phyloP scores from a whole-genome alignment of 1,140 invertebrate species.

The Argopecten irradians region DNA sequence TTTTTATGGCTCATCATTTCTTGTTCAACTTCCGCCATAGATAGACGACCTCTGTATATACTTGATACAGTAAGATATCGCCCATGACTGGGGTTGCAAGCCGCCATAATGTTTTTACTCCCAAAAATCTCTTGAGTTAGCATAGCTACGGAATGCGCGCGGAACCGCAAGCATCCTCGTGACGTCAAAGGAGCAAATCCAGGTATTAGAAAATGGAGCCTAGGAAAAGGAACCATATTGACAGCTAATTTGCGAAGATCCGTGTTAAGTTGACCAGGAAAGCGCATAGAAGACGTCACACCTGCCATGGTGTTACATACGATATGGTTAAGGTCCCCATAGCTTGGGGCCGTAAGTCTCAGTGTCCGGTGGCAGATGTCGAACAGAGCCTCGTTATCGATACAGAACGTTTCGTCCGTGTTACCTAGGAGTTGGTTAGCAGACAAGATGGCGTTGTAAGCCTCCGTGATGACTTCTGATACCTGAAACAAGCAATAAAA shows the following conservation, averaged over 20 bases:
- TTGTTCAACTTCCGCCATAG: slow-evolving; percentile 92
- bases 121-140: slow-evolving; percentile 83
- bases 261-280: neutral
- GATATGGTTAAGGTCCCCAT: neutral
- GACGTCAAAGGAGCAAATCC: slow-evolving; percentile 84
- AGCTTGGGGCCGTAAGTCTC: neutral
- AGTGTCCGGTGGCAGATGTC: neutral
- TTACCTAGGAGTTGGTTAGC: neutral
- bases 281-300: slow-evolving; percentile 1
- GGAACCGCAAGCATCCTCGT: slow-evolving; percentile 76
- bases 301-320: neutral
- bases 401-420: neutral
- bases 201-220: slow-evolving; percentile 88
- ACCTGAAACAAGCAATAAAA: neutral
- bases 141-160: slow-evolving; percentile 78
- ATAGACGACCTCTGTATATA: slow-evolving; percentile 94
- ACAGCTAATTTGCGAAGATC: slow-evolving; percentile 89
- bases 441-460: slow-evolving; percentile 8
- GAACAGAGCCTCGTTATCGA: neutral
- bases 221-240: slow-evolving; percentile 84
- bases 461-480: neutral
- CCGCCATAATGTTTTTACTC: slow-evolving; percentile 78
- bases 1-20: slow-evolving; percentile 60
- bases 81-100: slow-evolving; percentile 83
- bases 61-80: slow-evolving; percentile 87